Conservation (phyloP, 2,888 invertebrate species). For the Morpho achilles region DNA sequence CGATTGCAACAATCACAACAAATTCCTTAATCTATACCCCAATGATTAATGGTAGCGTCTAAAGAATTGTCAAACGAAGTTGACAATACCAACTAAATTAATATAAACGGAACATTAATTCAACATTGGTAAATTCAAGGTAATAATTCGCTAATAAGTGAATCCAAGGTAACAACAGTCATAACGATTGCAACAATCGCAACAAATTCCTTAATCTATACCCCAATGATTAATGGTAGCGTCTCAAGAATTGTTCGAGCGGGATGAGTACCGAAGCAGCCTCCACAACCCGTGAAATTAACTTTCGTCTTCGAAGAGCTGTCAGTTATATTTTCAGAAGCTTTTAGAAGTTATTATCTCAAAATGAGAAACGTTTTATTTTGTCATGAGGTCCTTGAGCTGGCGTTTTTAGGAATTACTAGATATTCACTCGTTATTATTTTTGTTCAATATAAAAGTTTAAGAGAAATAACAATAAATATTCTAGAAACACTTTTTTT, state of each 20-base stretch:
- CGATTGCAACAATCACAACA: no score
- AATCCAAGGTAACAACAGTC: no score
- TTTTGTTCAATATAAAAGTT: no score
- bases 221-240: constrained; percentile 8
- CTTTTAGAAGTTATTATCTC: constrained; percentile 10
- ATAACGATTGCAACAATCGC: no score
- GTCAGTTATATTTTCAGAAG: constrained; percentile 58
- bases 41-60: constrained; percentile 8
- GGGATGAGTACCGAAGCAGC: constrained; percentile 67
- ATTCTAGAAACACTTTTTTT: no score
- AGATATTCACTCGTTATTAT: no score
- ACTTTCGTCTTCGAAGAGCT: constrained; percentile 60
- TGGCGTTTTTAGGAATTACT: no score
- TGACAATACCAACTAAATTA: no score
- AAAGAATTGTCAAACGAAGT: constrained; percentile 43
- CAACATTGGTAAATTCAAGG: no score
- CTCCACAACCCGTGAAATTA: constrained; percentile 75
- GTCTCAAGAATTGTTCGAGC: constrained; percentile 57
- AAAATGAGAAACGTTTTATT: constrained; percentile 9
- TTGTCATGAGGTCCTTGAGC: not conserved
- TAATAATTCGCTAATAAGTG: no score
- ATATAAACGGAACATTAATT: no score
- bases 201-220: not conserved
- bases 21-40: not conserved
- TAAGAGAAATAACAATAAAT: no score